A percentile compares a stretch with the other conserved stretches of the same genome.
phyloP scores from a whole-genome alignment of 2,888 invertebrate species.

The Cabera pusaria region DNA sequence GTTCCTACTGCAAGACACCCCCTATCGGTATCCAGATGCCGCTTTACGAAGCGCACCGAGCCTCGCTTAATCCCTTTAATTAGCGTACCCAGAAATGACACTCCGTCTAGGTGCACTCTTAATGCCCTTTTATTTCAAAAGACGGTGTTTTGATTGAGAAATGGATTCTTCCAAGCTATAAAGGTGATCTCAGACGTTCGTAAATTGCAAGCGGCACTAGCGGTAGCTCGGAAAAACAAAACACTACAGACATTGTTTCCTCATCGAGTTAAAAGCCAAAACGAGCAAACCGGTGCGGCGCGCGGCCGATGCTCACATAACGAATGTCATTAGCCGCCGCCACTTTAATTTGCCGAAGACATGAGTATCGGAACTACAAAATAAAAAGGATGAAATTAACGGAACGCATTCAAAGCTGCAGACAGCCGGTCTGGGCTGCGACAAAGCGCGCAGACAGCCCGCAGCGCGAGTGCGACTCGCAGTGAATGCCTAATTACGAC shows the following conservation, averaged over 20 bases:
- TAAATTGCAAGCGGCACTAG: constrained; percentile 11
- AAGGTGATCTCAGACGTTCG: constrained; percentile 11
- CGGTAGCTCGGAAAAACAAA: constrained; percentile 6
- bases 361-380: constrained; percentile 25
- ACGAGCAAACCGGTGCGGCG: constrained; percentile 7
- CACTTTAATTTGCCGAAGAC: constrained; percentile 25
- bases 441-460: constrained; percentile 67
- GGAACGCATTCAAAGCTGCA: constrained; percentile 51
- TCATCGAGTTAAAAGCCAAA: constrained; percentile 17
- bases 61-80: constrained; percentile 64
- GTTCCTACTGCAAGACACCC: constrained; percentile 39
- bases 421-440: constrained; percentile 69
- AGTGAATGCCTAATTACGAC: constrained; percentile 82
- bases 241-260: constrained; percentile 6
- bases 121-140: constrained; percentile 25
- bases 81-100: constrained; percentile 57
- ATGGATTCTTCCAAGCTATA: constrained; percentile 15
- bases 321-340: constrained; percentile 28
- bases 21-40: constrained; percentile 49
- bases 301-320: constrained; percentile 10
- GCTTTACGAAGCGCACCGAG: constrained; percentile 48
- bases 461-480: constrained; percentile 68
- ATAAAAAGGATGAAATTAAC: constrained; percentile 50
- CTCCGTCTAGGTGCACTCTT: constrained; percentile 31
- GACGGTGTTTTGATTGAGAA: constrained; percentile 26